A percentile compares a stretch with the other conserved stretches of the same genome.
Evolutionary conservation across 2,113 vertebrate genomes (phyloP).

Genomic region (Coracopsis vasa): DNA sequence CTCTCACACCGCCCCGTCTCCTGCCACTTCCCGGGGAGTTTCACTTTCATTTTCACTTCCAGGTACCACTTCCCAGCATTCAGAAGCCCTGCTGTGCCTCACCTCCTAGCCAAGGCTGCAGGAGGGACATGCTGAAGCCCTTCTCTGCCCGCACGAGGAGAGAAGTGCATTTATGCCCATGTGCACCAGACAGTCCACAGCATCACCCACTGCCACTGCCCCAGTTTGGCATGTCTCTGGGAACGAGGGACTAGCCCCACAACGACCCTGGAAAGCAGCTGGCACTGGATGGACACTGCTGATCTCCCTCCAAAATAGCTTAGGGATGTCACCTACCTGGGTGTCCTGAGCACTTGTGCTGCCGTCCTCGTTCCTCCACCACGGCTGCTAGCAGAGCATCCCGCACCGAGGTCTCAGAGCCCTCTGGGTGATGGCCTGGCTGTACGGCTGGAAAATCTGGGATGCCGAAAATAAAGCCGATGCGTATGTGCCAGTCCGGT

Average conservation of each 20-base stretch:
- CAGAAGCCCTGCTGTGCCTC: background rate
- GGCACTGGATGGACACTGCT: rapidly evolving
- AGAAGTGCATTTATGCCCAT: rapidly evolving
- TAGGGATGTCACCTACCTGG: background rate
- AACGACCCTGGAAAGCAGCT: background rate
- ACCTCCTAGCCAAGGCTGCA: background rate
- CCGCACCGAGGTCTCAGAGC: background rate
- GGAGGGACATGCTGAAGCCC: background rate
- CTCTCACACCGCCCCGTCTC: background rate
- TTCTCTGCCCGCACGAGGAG: rapidly evolving
- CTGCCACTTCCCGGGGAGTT: background rate
- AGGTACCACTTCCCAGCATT: background rate
- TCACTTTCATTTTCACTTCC: conserved; percentile 23
- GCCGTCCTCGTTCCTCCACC: background rate
- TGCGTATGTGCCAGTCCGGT: rapidly evolving
- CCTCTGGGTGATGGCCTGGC: rapidly evolving
- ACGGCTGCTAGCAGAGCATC: background rate
- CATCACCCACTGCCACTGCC: background rate
- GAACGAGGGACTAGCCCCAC: too few relatives aligned
- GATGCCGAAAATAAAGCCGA: background rate
- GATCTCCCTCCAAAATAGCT: rapidly evolving
- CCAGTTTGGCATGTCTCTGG: rapidly evolving
- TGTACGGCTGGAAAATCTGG: background rate
- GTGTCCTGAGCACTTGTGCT: background rate
- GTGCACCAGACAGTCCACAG: background rate